Evolutionary conservation across 2,888 invertebrate species (phyloP), one percentile per base, ranked within the genome.

Genomic region (Drosophila heteroneura): DNA sequence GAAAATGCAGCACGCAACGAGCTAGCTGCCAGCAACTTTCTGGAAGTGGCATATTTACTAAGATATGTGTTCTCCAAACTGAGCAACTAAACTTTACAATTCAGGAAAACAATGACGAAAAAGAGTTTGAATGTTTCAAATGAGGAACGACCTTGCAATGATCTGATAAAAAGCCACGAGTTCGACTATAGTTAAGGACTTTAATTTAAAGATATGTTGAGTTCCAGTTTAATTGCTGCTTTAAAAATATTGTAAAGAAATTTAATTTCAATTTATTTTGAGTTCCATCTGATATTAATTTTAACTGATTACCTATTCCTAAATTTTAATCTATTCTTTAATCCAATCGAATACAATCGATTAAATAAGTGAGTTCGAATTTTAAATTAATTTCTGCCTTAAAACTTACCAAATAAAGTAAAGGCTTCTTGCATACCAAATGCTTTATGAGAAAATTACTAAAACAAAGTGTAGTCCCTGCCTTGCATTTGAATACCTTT

Each of bases 21-120:
- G 49, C 54, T 63, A 58, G 66, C 66, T 74, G 74, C 52, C 74
- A 81, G 74, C 74, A 74, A 70, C 65, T 80, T 81, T 74, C 22
- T 62, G 47, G 47, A 65, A 60, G 63, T 63, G 51, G 47, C 56
- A 47, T 60, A 65, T 63, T 47, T 51, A 51, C 64, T 33, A 37
- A 70, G 57, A 64, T 68, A 76, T 80, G 37, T 52, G 54, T 30
- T 32, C 32, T 37, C 26, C 65, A 6, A 39, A 57, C 60, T 63
- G 66, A 63, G 49, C 57, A 79, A 69, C 76, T 72, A 63, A 79
- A 69, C 35, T 72, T 69, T 35, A 30, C 47, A 76, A 79, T 70
- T 79, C 72, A 76, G 61, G 76, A 65, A 79, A 71, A 57, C 59
- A 66, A 58, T 41, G 47, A 19, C 12, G 44, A 19, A 59, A 7